A percentile compares a stretch with the other conserved stretches of the same genome.
These are phyloP conservation scores for Gopherus evgoodei DNA, from an alignment of 2,113 vertebrate species.

Conservation along the genomic window DNA sequence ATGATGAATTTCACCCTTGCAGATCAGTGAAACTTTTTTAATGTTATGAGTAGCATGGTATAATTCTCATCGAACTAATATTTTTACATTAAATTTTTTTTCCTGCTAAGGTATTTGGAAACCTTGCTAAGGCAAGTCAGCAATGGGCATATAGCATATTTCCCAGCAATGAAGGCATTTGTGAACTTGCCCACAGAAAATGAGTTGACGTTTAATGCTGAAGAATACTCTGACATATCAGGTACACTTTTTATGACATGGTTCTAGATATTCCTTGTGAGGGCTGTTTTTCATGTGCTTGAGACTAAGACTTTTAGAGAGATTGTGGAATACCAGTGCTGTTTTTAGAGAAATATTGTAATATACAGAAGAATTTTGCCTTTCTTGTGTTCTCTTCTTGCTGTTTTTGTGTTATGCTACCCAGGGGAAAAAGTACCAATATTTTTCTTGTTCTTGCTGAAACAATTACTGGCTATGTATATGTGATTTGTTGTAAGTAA, in stretches of 20 bases:
- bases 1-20: not conserved
- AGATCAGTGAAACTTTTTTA: not conserved
- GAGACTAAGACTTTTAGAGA: not conserved
- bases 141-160: slow-evolving; percentile 99
- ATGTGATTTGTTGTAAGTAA: not conserved
- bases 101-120: slow-evolving; percentile 94
- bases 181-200: slow-evolving; percentile 99
- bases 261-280: not conserved
- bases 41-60: not conserved
- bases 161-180: slow-evolving; percentile 99
- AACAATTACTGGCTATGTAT: not conserved
- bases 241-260: slow-evolving; percentile 77
- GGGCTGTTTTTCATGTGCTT: not conserved
- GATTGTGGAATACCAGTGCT: not conserved
- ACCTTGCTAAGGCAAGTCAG: slow-evolving; percentile 98
- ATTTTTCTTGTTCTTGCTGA: not conserved
- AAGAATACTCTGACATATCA: slow-evolving; percentile 99
- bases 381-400: not conserved
- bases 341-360: rapidly evolving
- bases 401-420: not conserved
- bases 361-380: not conserved
- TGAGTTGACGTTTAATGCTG: slow-evolving; percentile 97
- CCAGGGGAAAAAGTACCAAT: rapidly evolving
- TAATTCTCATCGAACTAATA: not conserved
- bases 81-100: not conserved